Percentiles rank a stretch among this genome's conserved stretches.
phyloP scores from a whole-genome alignment of 1,140 invertebrate species.

The Ladona fulva region DNA sequence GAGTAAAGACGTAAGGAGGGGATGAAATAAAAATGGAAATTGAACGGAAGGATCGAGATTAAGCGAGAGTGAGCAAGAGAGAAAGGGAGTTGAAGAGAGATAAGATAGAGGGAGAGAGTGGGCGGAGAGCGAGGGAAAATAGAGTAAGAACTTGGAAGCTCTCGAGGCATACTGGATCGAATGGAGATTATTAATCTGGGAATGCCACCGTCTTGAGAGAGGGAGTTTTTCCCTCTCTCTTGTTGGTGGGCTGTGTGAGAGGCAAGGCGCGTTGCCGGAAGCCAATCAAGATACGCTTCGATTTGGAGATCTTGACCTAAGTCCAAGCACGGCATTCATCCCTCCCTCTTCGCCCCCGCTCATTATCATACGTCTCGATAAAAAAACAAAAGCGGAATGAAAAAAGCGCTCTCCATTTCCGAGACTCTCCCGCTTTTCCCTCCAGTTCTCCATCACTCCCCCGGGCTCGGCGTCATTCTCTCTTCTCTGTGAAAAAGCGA shows the following conservation, averaged over 20 bases:
- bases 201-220: background rate
- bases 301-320: background rate
- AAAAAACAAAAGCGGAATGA: background rate
- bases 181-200: slow-evolving; percentile 3
- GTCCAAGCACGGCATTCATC: background rate
- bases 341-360: background rate
- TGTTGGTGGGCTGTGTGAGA: background rate
- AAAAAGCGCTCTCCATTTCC: background rate
- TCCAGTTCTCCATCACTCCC: background rate
- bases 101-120: background rate
- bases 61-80: background rate
- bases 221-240: background rate
- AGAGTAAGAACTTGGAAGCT: background rate
- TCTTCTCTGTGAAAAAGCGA: background rate
- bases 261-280: background rate
- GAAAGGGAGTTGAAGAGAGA: background rate
- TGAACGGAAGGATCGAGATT: background rate
- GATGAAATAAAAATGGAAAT: background rate
- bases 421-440: background rate
- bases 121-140: background rate
- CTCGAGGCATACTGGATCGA: background rate
- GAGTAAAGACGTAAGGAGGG: background rate
- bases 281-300: background rate
- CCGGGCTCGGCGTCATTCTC: background rate
- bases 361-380: background rate